Conservation (phyloP, 2,113 vertebrate genomes). For the Salvator merianae region DNA sequence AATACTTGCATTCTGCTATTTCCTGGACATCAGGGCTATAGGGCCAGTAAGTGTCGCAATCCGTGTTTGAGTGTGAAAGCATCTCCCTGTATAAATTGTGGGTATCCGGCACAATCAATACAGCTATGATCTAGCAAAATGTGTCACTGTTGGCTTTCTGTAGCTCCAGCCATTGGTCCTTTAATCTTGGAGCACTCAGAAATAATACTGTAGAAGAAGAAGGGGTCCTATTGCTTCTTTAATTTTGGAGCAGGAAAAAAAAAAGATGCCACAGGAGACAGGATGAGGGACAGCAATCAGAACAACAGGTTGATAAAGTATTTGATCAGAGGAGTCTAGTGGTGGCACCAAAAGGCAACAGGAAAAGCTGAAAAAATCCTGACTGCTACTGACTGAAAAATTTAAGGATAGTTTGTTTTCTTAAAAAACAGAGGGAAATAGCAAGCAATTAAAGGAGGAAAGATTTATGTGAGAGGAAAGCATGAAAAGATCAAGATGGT, state of each 20-base stretch:
- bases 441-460: not conserved
- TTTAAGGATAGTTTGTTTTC: too few species aligned
- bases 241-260: not conserved
- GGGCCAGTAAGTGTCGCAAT: rapidly evolving
- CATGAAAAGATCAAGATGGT: not conserved
- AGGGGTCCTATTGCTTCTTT: not conserved
- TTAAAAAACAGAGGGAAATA: not conserved
- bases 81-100: not conserved
- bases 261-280: not conserved
- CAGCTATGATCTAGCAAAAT: not conserved
- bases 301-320: not conserved
- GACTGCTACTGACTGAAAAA: not conserved
- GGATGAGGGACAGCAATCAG: not conserved
- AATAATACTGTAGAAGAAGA: not conserved
- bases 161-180: not conserved
- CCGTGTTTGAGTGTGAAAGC: not conserved
- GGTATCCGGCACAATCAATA: too few species aligned
- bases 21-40: not conserved
- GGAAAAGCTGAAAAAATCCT: not conserved
- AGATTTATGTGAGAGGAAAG: not conserved
- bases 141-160: not conserved
- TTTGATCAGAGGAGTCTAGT: not conserved
- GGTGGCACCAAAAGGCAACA: not conserved
- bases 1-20: not conserved
- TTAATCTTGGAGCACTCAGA: too few species aligned